A percentile compares a stretch with the other conserved stretches of the same genome.
These are phyloP conservation scores for Gallinago solitaria DNA, from an alignment of 2,797 vertebrate genomes.

Conservation along the genomic window DNA sequence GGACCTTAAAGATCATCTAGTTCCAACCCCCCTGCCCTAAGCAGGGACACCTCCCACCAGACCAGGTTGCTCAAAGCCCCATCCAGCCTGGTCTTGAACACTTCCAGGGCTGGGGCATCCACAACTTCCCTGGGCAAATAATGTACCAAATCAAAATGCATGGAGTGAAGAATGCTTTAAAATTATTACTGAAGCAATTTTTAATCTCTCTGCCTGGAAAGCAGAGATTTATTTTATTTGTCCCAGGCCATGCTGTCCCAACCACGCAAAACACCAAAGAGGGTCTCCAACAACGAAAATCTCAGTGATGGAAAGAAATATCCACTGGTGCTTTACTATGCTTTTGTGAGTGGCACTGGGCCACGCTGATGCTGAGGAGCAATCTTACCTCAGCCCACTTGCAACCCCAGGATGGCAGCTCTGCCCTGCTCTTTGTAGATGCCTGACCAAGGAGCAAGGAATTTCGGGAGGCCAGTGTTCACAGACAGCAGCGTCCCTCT, in stretches of 20 bases:
- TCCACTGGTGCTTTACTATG: not conserved
- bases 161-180: not conserved
- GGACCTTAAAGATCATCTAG: too few relatives aligned
- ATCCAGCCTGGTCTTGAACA: too few relatives aligned
- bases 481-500: not conserved
- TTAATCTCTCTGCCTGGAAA: not conserved
- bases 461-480: not conserved
- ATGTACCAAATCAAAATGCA: not conserved
- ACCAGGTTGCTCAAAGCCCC: too few relatives aligned
- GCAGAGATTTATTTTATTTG: not conserved
- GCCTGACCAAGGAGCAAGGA: not conserved
- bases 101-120: too few relatives aligned
- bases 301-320: not conserved
- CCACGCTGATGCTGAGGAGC: not conserved
- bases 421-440: not conserved
- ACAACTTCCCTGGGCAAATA: not conserved
- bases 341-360: not conserved
- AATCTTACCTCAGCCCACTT: not conserved
- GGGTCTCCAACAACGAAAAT: not conserved
- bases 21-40: too few relatives aligned
- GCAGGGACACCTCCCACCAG: too few relatives aligned
- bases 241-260: not conserved
- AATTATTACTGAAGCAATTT: not conserved
- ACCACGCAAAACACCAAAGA: fast-evolving
- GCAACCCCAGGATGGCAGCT: not conserved